phyloP scores from a whole-genome alignment of 92 coral and sea anemone species.

The Montipora capitata region DNA sequence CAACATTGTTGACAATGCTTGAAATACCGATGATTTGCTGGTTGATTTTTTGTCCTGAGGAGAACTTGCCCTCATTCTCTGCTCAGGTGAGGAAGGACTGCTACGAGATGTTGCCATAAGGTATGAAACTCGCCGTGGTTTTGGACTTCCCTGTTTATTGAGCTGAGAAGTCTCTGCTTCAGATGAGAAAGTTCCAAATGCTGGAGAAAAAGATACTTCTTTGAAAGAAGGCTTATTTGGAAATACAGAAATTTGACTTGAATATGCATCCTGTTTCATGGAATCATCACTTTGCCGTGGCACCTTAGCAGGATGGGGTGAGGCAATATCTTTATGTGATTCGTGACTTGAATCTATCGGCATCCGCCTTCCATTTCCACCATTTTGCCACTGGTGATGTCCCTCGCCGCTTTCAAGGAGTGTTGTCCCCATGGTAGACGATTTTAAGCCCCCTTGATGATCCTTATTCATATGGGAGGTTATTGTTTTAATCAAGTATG shows the following conservation, averaged over 20 bases:
- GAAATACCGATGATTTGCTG: constrained; percentile 52
- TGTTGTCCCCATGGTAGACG: constrained; percentile 86
- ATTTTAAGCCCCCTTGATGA: constrained; percentile 66
- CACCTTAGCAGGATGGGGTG: constrained; percentile 65
- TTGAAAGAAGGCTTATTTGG: constrained; percentile 61
- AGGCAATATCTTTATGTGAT: constrained; percentile 5
- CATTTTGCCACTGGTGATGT: constrained; percentile 41
- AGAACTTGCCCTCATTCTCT: constrained; percentile 41
- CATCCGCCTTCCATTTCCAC: constrained; percentile 1
- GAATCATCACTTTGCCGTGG: constrained; percentile 60
- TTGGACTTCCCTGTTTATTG: constrained; percentile 63
- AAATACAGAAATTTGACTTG: constrained; percentile 73
- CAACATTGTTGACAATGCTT: constrained; percentile 68
- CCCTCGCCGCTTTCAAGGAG: constrained; percentile 76
- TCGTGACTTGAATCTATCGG: constrained; percentile 3
- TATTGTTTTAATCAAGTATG: constrained; percentile 66
- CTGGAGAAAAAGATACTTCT: constrained; percentile 35
- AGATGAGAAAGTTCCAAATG: constrained; percentile 27
- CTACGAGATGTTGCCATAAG: constrained; percentile 90
- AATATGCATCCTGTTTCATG: constrained; percentile 23
- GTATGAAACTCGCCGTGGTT: constrained; percentile 90
- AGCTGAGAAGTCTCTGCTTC: constrained; percentile 28
- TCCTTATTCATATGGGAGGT: constrained; percentile 79
- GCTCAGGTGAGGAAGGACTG: constrained; percentile 20
- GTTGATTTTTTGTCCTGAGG: constrained; percentile 34